A percentile compares a stretch with the other conserved stretches of the same genome.
These are phyloP conservation scores for Ormyrus rosae DNA, from an alignment of 2,888 invertebrate species.

Conservation along the genomic window DNA sequence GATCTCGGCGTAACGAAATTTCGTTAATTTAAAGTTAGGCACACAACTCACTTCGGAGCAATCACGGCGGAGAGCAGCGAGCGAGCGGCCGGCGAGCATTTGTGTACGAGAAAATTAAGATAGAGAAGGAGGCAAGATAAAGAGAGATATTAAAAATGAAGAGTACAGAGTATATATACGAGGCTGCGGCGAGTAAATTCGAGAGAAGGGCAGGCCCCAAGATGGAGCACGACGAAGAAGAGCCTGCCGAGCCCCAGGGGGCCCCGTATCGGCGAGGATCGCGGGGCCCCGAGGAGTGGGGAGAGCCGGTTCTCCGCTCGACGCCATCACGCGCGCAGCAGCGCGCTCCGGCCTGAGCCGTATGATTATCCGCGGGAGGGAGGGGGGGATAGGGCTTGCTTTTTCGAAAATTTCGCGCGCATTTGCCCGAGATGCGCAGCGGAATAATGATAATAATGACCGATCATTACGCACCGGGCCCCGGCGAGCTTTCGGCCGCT, in stretches of 20 bases:
- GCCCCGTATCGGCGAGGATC: constrained; percentile 56
- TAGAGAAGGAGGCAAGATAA: constrained; percentile 14
- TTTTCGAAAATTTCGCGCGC: constrained; percentile 61
- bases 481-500: background rate
- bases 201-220: constrained; percentile 34
- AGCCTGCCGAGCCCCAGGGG: constrained; percentile 63
- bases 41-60: too few species aligned
- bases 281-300: constrained; percentile 63
- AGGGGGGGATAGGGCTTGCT: constrained; percentile 38
- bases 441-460: constrained; percentile 41
- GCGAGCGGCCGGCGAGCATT: background rate
- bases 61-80: background rate
- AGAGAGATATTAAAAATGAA: constrained; percentile 41
- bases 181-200: background rate
- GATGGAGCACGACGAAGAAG: constrained; percentile 43
- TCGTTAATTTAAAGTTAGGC: too few species aligned
- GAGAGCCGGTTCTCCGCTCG: constrained; percentile 66
- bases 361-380: constrained; percentile 64
- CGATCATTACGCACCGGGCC: constrained; percentile 33
- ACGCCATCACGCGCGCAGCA: constrained; percentile 72
- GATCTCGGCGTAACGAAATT: too few species aligned
- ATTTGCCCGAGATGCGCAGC: constrained; percentile 37
- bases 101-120: constrained; percentile 19
- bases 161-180: constrained; percentile 9
- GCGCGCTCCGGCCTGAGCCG: constrained; percentile 65